Percentiles rank a stretch among this genome's conserved stretches.
phyloP scores from a whole-genome alignment of 1,140 invertebrate genomes.

The Drosophila novamexicana region DNA sequence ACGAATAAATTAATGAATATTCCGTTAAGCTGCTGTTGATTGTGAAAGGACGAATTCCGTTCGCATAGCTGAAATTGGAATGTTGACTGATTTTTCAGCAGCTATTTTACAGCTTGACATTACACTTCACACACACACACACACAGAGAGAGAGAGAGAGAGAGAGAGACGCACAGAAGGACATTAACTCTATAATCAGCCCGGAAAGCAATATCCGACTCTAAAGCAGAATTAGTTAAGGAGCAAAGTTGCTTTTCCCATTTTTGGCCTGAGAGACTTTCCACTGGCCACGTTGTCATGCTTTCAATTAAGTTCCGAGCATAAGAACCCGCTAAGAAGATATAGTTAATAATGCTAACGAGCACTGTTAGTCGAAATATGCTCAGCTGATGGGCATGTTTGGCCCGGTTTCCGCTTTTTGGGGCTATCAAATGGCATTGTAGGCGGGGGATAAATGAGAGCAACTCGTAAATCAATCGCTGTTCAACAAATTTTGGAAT shows the following conservation, averaged over 20 bases:
- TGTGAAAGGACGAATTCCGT: background rate
- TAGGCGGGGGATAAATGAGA: too few species aligned
- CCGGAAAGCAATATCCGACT: slow-evolving; percentile 11
- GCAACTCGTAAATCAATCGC: too few species aligned
- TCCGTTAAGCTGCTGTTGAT: slow-evolving; percentile 1
- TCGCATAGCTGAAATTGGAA: slow-evolving; percentile 22
- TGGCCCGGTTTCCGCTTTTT: too few species aligned
- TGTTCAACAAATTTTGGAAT: too few species aligned
- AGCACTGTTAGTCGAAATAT: slow-evolving; percentile 1
- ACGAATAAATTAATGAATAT: slow-evolving; percentile 11
- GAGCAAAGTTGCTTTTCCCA: background rate
- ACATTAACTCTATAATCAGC: background rate
- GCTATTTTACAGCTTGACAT: slow-evolving; percentile 5
- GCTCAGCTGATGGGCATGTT: slow-evolving; percentile 5
- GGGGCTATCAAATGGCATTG: too few species aligned
- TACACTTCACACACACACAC: too few species aligned
- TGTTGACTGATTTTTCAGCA: slow-evolving; percentile 15
- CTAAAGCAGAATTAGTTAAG: background rate
- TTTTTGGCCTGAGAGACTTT: background rate
- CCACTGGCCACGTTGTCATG: background rate
- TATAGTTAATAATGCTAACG: background rate
- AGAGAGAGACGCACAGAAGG: background rate
- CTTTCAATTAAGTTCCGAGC: slow-evolving; percentile 3
- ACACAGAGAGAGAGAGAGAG: too few species aligned
- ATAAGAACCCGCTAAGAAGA: slow-evolving; percentile 1